Evolutionary conservation across 2,888 invertebrate species (phyloP).

Genomic region (Phania funesta): DNA sequence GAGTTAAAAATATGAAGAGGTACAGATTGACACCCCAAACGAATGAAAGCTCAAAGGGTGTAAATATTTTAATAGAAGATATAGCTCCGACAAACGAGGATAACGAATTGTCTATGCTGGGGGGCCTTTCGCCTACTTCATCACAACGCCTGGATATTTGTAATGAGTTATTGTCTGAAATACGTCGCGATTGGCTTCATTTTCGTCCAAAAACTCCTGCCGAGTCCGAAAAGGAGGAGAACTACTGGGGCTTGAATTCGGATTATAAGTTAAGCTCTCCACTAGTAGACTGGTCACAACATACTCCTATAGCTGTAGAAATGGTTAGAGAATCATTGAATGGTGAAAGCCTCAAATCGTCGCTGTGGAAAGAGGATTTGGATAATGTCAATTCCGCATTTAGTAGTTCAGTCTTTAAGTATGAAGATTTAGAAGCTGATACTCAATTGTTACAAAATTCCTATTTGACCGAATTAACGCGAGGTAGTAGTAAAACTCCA

Average conservation of each 20-base stretch:
- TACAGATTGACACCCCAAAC: conserved; percentile 42
- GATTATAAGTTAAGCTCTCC: conserved; percentile 68
- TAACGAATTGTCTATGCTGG: conserved; percentile 64
- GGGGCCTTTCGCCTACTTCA: conserved; percentile 74
- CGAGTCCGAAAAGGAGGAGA: conserved; percentile 73
- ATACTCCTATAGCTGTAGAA: conserved; percentile 78
- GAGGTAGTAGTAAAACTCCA: conserved; percentile 74
- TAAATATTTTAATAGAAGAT: conserved; percentile 66
- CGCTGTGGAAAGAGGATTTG: conserved; percentile 30
- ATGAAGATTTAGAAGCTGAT: conserved; percentile 78
- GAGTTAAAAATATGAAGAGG: conserved; percentile 71
- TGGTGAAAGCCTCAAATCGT: conserved; percentile 18
- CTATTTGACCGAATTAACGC: conserved; percentile 71
- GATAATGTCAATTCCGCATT: conserved; percentile 50
- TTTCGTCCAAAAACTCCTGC: conserved; percentile 80
- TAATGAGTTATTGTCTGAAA: conserved; percentile 78
- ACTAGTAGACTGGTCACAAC: conserved; percentile 76
- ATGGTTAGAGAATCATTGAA: conserved; percentile 72
- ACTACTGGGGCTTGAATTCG: conserved; percentile 62
- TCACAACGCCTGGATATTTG: conserved; percentile 77
- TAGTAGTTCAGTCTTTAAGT: conserved; percentile 73
- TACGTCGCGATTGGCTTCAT: conserved; percentile 79
- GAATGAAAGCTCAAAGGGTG: conserved; percentile 37
- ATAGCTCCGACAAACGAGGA: conserved; percentile 61
- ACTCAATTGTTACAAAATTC: conserved; percentile 75